Evolutionary conservation across 2,888 invertebrate species (phyloP), one percentile per base, ranked within the genome.

Genomic region (Polylopha cassiicola): DNA sequence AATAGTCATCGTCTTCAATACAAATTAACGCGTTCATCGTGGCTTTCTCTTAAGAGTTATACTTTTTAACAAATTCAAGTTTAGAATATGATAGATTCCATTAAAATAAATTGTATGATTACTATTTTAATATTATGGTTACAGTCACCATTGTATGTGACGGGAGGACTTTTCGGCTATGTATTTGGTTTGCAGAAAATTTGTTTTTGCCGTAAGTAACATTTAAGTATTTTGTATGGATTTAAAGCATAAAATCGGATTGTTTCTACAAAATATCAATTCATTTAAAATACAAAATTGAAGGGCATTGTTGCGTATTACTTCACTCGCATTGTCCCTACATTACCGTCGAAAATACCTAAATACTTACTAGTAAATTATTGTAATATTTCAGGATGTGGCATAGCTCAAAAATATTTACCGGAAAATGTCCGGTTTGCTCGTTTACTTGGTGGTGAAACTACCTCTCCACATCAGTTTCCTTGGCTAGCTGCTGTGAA

Each of bases 401-500:
- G 62, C 15, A 32, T 55, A 6, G 26, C 45, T 1, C 43, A 46
- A 11, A 39, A 24, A 16, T 38, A 34, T 10, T 15, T 32, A 4
- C 13, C 29, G 5, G 43, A 37, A 10, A 36, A 33, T 30, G 16
- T 41, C 17, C 30, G 44, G n/a, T 65, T 63, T 30, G 72, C 71
- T 11, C 65, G 80, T 5, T 56, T 86, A 1, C 46, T 86, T 6
- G 87, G 85, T 1, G 87, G 87, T 2, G 87, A 88, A 53, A 65
- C 61, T 33, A 67, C 80, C 9, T 63, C 69, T 21, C 70, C 76
- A 0, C 80, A 88, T 47, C 87, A 88, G 55, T 89, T 87, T 62
- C 88, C 88, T 0, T 89, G 89, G 89, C 65, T 88, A 13, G 85
- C 78, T 1, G 62, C 76, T 17, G 61, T 89, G 38, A 61, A 82